Conservation (phyloP, 1,140 invertebrate genomes). For the Neodiprion fabricii region DNA sequence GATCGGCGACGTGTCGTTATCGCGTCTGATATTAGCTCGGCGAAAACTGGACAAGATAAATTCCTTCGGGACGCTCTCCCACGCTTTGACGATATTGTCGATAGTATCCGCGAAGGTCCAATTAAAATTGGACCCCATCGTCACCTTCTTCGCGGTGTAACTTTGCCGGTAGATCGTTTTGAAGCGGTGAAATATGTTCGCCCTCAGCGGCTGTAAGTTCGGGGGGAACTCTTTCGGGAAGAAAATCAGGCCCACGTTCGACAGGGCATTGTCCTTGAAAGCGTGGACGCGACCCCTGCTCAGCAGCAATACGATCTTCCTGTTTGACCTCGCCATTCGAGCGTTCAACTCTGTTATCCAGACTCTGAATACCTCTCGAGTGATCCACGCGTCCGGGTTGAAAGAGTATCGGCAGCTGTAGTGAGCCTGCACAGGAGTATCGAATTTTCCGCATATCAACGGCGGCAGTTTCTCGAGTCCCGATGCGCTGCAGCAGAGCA, state of each 20-base stretch:
- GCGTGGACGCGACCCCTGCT: constrained; percentile 33
- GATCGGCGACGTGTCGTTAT: constrained; percentile 36
- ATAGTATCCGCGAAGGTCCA: constrained; percentile 40
- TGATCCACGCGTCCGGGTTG: constrained; percentile 36
- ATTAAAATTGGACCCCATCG: constrained; percentile 1
- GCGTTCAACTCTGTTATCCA: constrained; percentile 43
- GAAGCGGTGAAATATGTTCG: constrained; percentile 43
- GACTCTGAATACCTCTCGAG: constrained; percentile 36
- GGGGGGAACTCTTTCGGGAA: constrained; percentile 43
- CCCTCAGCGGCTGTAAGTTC: constrained; percentile 37
- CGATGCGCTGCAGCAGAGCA: constrained; percentile 44
- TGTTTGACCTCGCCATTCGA: constrained; percentile 29
- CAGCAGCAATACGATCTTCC: constrained; percentile 44
- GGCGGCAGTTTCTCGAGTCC: constrained; percentile 44
- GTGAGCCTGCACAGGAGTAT: constrained; percentile 10
- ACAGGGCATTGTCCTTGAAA: constrained; percentile 32
- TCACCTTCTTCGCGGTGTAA: constrained; percentile 28
- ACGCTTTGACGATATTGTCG: constrained; percentile 37
- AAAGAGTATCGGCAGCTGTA: constrained; percentile 36
- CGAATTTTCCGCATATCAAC: constrained; percentile 40
- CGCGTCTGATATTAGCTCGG: constrained; percentile 44
- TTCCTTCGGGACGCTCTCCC: constrained; percentile 40
- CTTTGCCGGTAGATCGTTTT: constrained; percentile 45
- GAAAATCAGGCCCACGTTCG: constrained; percentile 42
- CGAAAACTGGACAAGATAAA: constrained; percentile 48